phyloP scores from a whole-genome alignment of 2,888 invertebrate genomes.

The Athrips mouffetella region DNA sequence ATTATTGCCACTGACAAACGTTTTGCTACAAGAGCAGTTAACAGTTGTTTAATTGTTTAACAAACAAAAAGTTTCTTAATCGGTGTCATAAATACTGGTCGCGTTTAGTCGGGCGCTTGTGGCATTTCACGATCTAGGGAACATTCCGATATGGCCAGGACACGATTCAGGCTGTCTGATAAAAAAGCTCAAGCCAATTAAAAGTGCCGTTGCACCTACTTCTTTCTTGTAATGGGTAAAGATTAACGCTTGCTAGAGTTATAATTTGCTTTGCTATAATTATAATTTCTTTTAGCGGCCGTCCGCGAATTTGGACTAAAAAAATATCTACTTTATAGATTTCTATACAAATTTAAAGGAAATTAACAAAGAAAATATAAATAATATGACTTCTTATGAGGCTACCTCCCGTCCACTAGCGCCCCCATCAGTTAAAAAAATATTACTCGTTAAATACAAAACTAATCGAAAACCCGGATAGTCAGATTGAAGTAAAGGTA shows the following conservation, averaged over 20 bases:
- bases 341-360: no score
- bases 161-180: constrained; percentile 33
- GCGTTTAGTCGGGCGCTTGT: constrained; percentile 25
- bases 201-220: constrained; percentile 23
- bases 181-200: constrained; percentile 45
- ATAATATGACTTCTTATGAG: no score
- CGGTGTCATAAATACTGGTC: constrained; percentile 31
- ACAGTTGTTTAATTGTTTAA: not conserved
- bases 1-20: not conserved
- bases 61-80: constrained; percentile 14
- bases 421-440: no score
- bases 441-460: no score
- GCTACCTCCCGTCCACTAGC: no score
- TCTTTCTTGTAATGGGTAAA: constrained; percentile 22
- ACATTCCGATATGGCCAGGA: constrained; percentile 38
- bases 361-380: no score
- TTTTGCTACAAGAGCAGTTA: not conserved
- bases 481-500: no score
- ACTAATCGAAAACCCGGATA: no score
- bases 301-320: no score
- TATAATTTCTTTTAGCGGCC: no score
- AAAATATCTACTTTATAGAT: no score
- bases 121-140: constrained; percentile 59
- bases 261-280: no score
- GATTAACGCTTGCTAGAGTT: not conserved